phyloP scores from a whole-genome alignment of 1,140 invertebrate genomes.

The Lordiphosa collinella region DNA sequence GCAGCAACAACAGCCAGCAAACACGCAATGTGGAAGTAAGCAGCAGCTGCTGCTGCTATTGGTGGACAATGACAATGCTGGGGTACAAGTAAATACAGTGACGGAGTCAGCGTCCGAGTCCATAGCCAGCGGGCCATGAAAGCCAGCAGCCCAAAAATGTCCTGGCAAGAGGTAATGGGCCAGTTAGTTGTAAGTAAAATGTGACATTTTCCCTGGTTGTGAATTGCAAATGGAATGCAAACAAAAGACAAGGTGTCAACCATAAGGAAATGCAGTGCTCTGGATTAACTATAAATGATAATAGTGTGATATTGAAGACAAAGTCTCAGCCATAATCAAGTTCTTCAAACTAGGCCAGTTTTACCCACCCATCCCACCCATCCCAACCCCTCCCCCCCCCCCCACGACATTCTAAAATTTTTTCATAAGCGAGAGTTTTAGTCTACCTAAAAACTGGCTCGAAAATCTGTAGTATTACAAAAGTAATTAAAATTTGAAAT shows the following conservation, averaged over 20 bases:
- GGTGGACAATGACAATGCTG: conserved; percentile 43
- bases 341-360: no score
- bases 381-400: no score
- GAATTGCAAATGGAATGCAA: background rate
- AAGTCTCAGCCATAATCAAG: no score
- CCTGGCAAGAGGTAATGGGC: conserved; percentile 34
- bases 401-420: no score
- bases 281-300: background rate
- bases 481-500: no score
- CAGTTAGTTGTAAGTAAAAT: conserved; percentile 22
- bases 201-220: conserved; percentile 4
- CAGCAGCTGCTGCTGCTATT: conserved; percentile 29
- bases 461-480: no score
- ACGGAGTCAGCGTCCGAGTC: conserved; percentile 11
- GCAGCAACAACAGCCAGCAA: conserved; percentile 15
- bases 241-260: conserved; percentile 2
- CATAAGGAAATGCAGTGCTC: conserved; percentile 1
- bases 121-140: conserved; percentile 14
- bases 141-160: conserved; percentile 28
- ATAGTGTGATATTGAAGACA: no score
- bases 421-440: no score
- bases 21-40: conserved; percentile 53
- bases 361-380: no score
- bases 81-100: conserved; percentile 40
- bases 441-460: no score